Base-by-base conservation (phyloP, 2,888 invertebrate species). In the Chalcosyrphus nemorum region DNA sequence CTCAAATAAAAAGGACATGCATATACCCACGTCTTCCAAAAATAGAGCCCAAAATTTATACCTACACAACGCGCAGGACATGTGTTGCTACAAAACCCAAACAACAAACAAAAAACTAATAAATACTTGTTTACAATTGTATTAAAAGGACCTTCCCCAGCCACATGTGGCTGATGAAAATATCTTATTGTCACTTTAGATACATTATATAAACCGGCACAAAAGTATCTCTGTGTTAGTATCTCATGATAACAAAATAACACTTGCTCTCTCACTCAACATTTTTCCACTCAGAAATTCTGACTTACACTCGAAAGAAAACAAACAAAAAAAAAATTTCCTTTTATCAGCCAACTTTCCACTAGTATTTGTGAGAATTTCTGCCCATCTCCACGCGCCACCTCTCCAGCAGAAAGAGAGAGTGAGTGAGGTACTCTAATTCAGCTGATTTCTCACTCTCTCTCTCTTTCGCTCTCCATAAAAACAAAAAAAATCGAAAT, bases 381-480 rank as follows among this genome's bases (percentile, higher is more conserved):
- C 29, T 5, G 29, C 38, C 24, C 29, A 9, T 15, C 54, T 13
- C 21, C 52, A 21, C 11, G n/a, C n/a, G n/a, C n/a, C n/a, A n/a
- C 17, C 4, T 24, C 4, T 29, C 59, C 45, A 19, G 47, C 72
- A 19, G 70, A 81, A 81, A 76, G 81, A 81, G 81, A 81, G 81
- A 81, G 81, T 81, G 66, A 52, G n/a, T n/a, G 72, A 65, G 38
- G 32, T 61, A n/a, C n/a, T n/a, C n/a, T n/a, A 50, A 75, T 81
- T 81, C 75, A 81, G 81, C 68, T 80, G 80, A 66, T 80, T 80
- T 75, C 68, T 63, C 68, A 57, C 38, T 68, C 29, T 13, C 35
- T 43, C 38, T 57, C 5, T 4, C 56, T 19, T 63, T 32, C 6
- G 47, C 27, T 38, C 27, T 27, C 5, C 15, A 3, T 38, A 13